phyloP scores from a whole-genome alignment of 2,113 vertebrate species.

The Melanocharis versteri region DNA sequence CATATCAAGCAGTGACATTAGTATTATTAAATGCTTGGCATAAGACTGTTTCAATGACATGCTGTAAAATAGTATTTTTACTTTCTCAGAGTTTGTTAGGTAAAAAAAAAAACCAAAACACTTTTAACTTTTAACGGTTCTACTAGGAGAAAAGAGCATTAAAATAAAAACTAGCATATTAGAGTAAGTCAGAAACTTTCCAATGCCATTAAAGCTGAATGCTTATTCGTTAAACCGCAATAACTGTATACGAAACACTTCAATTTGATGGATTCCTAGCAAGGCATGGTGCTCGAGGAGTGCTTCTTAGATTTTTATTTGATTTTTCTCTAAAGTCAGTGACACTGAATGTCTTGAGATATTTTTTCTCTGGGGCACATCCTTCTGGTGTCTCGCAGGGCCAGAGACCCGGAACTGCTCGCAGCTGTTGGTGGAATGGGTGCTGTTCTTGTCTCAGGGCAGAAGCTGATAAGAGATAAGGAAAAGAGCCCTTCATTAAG shows the following conservation, averaged over 20 bases:
- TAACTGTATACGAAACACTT: not conserved
- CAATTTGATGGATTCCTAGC: not conserved
- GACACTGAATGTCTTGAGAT: not conserved
- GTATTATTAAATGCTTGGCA: not conserved
- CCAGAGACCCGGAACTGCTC: not conserved
- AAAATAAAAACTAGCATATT: not conserved
- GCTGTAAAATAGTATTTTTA: not conserved
- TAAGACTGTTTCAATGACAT: not conserved
- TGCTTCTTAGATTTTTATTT: not conserved
- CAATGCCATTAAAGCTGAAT: not conserved
- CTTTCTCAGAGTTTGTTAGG: not conserved
- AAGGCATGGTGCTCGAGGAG: not conserved
- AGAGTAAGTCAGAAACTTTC: not conserved
- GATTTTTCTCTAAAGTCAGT: not conserved
- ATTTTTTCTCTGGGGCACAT: not conserved
- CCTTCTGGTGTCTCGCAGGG: not conserved
- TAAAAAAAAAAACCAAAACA: not conserved
- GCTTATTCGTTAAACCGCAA: not conserved
- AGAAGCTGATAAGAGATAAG: not conserved
- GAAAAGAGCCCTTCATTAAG: not conserved
- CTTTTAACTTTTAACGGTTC: not conserved
- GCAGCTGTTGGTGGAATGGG: not conserved
- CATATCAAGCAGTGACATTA: not conserved
- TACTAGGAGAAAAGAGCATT: not conserved
- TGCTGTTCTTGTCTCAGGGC: not conserved